A percentile compares a stretch with the other conserved stretches of the same genome.
These are phyloP conservation scores for Camelus dromedarius DNA, from an alignment of 2,113 vertebrate genomes.

Conservation along the genomic window DNA sequence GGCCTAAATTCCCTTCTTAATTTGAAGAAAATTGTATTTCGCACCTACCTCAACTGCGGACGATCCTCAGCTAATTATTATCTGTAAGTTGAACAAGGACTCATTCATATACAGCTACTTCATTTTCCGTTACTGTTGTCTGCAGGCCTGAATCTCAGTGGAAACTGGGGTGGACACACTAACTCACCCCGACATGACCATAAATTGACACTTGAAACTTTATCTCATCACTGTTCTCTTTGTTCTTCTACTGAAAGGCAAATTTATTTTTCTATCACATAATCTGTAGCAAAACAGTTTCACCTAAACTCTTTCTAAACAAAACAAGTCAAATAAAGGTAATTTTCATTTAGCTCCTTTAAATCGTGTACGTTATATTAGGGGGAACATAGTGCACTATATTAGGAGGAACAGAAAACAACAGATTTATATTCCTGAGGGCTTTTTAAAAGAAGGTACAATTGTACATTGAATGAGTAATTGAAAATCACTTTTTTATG, in stretches of 20 bases:
- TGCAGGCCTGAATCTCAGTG: not conserved
- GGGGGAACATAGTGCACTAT: not conserved
- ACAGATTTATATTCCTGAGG: not conserved
- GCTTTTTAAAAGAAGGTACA: not conserved
- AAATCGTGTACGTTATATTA: not conserved
- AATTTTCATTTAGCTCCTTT: not conserved
- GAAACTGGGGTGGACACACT: not conserved
- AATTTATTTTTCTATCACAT: not conserved
- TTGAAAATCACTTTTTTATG: not conserved
- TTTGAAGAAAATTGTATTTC: not conserved
- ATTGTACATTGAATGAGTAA: not conserved
- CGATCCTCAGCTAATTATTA: not conserved
- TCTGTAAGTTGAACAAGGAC: not conserved
- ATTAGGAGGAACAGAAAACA: not conserved
- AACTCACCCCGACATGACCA: no score
- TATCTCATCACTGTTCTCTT: not conserved
- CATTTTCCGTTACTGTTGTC: not conserved
- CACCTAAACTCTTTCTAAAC: conserved; percentile 11
- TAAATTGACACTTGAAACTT: not conserved
- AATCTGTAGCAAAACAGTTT: not conserved
- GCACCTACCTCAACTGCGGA: not conserved
- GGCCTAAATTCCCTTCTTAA: not conserved
- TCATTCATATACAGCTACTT: not conserved
- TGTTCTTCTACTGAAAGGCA: not conserved
- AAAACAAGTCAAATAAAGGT: not conserved